Evolutionary conservation across 2,888 invertebrate species (phyloP).

Genomic region (Deilephila porcellus): DNA sequence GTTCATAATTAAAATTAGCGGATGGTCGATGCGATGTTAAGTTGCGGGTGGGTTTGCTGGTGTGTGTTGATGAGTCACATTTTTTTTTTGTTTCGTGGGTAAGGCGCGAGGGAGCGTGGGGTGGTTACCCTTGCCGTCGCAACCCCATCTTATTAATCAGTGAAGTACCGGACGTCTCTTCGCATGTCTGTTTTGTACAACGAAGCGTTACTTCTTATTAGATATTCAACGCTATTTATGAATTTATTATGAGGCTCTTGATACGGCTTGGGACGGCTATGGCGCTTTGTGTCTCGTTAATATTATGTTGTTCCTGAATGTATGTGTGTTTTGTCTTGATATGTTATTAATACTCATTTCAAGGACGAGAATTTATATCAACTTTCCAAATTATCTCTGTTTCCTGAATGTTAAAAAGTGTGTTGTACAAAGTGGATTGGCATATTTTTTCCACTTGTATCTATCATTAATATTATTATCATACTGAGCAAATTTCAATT

Average conservation of each 20-base stretch:
- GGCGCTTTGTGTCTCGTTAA: not conserved
- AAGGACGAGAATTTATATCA: too few species aligned
- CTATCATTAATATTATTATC: too few species aligned
- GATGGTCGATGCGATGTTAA: slow-evolving; percentile 59
- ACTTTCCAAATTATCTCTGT: too few species aligned
- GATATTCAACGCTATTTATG: slow-evolving; percentile 57
- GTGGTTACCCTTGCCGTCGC: slow-evolving; percentile 78
- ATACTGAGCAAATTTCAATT: too few species aligned
- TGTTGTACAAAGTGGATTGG: too few species aligned
- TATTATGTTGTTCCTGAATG: not conserved
- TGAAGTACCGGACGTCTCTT: slow-evolving; percentile 83
- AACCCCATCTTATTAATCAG: slow-evolving; percentile 85
- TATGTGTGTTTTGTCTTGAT: not conserved
- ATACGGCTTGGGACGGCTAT: slow-evolving; percentile 37
- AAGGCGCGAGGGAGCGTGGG: slow-evolving; percentile 81
- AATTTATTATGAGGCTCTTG: slow-evolving; percentile 44
- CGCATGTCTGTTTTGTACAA: slow-evolving; percentile 78
- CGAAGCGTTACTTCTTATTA: slow-evolving; percentile 72
- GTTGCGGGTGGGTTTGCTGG: slow-evolving; percentile 63
- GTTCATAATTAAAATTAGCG: slow-evolving; percentile 67
- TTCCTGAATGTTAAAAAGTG: too few species aligned
- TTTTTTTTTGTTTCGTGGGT: slow-evolving; percentile 85
- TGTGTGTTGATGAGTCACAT: slow-evolving; percentile 86
- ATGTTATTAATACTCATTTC: not conserved
- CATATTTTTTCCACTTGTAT: too few species aligned